A percentile compares a stretch with the other conserved stretches of the same genome.
These are phyloP conservation scores for Hylia prasina DNA, from an alignment of 2,113 vertebrate genomes.

Conservation along the genomic window DNA sequence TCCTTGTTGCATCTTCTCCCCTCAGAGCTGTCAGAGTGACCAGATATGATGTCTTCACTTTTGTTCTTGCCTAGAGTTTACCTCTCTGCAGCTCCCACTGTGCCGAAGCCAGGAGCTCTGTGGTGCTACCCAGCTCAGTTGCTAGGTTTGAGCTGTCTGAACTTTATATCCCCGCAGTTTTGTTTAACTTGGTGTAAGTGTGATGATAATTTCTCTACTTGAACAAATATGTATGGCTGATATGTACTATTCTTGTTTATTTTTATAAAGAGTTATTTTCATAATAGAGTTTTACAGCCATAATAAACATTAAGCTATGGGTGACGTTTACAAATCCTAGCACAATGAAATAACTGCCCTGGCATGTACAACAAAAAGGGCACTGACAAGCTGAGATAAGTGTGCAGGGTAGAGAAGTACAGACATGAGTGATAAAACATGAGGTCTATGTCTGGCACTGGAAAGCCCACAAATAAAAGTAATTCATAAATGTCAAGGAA, in stretches of 20 bases:
- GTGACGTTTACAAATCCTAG: neutral
- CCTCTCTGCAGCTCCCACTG: neutral
- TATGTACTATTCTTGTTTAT: neutral
- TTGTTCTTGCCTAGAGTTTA: neutral
- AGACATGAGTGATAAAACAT: neutral
- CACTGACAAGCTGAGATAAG: neutral
- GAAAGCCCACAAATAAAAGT: neutral
- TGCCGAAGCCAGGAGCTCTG: neutral
- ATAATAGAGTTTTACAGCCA: neutral
- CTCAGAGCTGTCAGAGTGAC: neutral
- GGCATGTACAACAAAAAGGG: rapidly evolving
- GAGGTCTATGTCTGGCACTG: neutral
- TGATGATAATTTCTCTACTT: neutral
- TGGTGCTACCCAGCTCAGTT: rapidly evolving
- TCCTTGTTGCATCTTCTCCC: neutral
- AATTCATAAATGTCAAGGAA: neutral
- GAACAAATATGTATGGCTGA: neutral
- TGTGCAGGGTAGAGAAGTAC: neutral
- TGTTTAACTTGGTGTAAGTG: neutral
- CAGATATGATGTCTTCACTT: too few species aligned
- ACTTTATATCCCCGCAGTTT: neutral
- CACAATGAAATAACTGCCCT: neutral
- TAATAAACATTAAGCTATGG: neutral
- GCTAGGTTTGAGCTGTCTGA: neutral
- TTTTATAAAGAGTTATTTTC: neutral